These are phyloP conservation scores for Notechis scutatus DNA, from an alignment of 2,113 vertebrate genomes.

Conservation along the genomic window DNA sequence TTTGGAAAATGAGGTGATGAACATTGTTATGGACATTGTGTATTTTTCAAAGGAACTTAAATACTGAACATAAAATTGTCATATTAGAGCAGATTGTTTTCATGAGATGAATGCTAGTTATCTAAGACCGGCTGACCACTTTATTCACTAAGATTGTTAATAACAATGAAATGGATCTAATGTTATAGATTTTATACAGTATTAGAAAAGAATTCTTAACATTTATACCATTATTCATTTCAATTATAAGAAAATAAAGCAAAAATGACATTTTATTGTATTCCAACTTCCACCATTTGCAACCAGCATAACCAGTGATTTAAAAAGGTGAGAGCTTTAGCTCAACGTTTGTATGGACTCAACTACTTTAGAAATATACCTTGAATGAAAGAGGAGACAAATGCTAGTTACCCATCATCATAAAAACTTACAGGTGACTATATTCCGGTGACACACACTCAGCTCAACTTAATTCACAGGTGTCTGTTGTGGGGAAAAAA, in stretches of 20 bases:
- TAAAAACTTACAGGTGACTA: not conserved
- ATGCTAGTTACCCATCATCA: not conserved
- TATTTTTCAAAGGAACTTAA: constrained; percentile 5
- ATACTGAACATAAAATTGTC: not conserved
- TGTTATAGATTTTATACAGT: not conserved
- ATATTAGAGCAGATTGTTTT: not conserved
- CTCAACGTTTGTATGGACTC: not conserved
- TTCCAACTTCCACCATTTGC: not conserved
- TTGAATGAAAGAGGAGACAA: not conserved
- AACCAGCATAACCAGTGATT: not conserved
- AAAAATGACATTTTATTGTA: not conserved
- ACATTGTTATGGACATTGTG: not conserved
- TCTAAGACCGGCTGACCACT: not conserved
- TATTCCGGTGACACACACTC: not conserved
- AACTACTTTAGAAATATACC: not conserved
- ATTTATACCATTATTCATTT: not conserved
- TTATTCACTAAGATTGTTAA: not conserved
- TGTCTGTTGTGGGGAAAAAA: not conserved
- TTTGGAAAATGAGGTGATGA: not conserved
- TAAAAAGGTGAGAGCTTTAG: not conserved
- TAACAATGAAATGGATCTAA: not conserved
- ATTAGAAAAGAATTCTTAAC: not conserved
- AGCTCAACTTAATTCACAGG: not conserved
- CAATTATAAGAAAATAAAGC: not conserved
- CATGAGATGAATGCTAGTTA: not conserved